These are phyloP conservation scores for Phengaris alcon DNA, from an alignment of 2,888 invertebrate genomes.

Conservation along the genomic window DNA sequence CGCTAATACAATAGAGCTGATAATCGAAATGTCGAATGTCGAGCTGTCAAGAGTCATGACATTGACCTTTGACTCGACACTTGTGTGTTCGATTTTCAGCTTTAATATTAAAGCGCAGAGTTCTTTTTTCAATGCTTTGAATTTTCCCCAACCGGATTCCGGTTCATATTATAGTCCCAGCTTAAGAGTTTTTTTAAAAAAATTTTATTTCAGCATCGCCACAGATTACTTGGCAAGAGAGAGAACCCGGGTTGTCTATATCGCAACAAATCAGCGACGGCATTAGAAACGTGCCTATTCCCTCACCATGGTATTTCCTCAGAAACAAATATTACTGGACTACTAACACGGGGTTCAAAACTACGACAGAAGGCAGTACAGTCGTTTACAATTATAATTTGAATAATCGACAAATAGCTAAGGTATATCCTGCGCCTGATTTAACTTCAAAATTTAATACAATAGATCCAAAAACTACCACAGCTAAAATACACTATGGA, in stretches of 20 bases:
- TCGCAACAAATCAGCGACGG: slow-evolving; percentile 6
- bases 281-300: neutral
- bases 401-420: neutral
- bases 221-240: neutral
- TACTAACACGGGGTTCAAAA: neutral
- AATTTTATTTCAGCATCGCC: neutral
- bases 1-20: no score
- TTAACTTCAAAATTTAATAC: neutral
- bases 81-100: no score
- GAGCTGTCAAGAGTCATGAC: no score
- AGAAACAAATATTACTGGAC: neutral
- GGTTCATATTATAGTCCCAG: no score
- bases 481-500: neutral
- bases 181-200: no score
- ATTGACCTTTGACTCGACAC: no score
- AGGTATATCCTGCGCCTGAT: neutral
- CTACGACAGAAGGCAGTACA: neutral
- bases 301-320: slow-evolving; percentile 6
- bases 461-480: neutral
- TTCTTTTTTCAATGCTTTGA: no score
- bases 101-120: no score
- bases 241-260: neutral
- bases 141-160: no score
- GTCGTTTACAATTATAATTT: neutral
- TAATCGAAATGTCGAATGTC: no score